Conservation (phyloP, 1,140 invertebrate genomes). For the Tetragnatha versicolor region DNA sequence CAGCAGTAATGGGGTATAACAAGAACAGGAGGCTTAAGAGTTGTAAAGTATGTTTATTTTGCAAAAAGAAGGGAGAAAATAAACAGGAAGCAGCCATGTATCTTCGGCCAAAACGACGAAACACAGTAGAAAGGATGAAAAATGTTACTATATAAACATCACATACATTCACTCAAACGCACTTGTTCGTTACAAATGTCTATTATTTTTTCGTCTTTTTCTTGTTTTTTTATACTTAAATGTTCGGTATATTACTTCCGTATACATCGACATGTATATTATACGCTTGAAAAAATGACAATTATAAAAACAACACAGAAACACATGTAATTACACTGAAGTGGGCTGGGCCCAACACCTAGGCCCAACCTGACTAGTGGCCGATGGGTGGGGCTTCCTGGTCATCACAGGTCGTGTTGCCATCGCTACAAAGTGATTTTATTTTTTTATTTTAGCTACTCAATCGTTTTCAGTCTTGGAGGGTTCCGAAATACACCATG, state of each 20-base stretch:
- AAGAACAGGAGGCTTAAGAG: conserved; percentile 1
- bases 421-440: not conserved
- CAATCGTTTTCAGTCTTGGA: not conserved
- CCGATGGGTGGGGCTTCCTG: conserved; percentile 45
- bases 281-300: conserved; percentile 13
- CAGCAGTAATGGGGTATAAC: too few species aligned
- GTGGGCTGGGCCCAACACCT: conserved; percentile 19
- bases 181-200: conserved; percentile 35
- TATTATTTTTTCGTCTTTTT: conserved; percentile 29
- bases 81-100: conserved; percentile 53
- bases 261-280: not conserved
- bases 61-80: conserved; percentile 30
- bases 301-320: conserved; percentile 19
- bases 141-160: conserved; percentile 52
- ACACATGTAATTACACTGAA: conserved; percentile 37
- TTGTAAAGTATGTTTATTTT: conserved; percentile 52
- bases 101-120: conserved; percentile 47
- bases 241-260: not conserved
- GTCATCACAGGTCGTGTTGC: conserved; percentile 39
- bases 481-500: not conserved
- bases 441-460: not conserved
- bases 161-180: conserved; percentile 38
- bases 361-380: conserved; percentile 52
- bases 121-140: conserved; percentile 43
- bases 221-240: conserved; percentile 18